These are phyloP conservation scores for Probosciger aterrimus DNA, from an alignment of 2,113 vertebrate species.

Conservation along the genomic window DNA sequence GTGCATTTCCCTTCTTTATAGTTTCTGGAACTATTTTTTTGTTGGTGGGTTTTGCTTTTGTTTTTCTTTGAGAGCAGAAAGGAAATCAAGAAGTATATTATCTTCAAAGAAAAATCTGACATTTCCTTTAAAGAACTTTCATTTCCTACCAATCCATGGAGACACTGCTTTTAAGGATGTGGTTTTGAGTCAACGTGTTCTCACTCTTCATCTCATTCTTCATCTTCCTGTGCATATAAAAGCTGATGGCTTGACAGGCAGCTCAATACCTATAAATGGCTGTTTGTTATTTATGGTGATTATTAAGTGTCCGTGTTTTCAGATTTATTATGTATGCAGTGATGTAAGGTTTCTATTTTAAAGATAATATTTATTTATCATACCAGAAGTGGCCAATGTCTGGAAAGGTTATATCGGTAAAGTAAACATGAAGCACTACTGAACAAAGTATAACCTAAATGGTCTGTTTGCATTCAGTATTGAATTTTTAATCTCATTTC, in stretches of 20 bases:
- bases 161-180: neutral
- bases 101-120: neutral
- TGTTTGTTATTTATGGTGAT: slow-evolving; percentile 38
- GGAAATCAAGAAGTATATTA: neutral
- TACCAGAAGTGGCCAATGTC: slow-evolving; percentile 15
- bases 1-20: neutral
- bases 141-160: neutral
- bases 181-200: neutral
- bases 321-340: slow-evolving; percentile 29
- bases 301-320: neutral
- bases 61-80: neutral
- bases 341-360: slow-evolving; percentile 60
- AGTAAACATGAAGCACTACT: slow-evolving; percentile 42
- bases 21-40: neutral
- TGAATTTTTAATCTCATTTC: slow-evolving; percentile 66
- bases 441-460: slow-evolving; percentile 38
- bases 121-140: neutral
- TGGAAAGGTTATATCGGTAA: slow-evolving; percentile 54
- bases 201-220: neutral
- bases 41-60: neutral
- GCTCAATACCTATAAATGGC: neutral
- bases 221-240: neutral
- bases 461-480: slow-evolving; percentile 42
- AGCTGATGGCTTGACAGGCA: neutral
- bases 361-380: slow-evolving; percentile 59